Conservation (phyloP, 2,113 vertebrate species). For the Daubentonia madagascariensis region DNA sequence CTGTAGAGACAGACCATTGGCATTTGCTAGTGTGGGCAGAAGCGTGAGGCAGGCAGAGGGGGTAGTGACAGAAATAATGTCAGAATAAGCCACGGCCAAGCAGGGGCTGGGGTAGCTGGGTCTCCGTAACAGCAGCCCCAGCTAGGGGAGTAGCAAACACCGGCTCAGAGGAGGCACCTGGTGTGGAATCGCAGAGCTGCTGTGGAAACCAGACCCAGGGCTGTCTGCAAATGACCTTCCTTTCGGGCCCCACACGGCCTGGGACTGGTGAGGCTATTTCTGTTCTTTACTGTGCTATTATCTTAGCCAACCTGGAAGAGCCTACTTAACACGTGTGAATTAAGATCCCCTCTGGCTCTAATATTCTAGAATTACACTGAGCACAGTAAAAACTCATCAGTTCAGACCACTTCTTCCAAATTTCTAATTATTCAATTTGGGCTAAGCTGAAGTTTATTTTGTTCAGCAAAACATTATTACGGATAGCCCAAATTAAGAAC, state of each 20-base stretch:
- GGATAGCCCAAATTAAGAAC: not conserved
- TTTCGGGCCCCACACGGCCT: not conserved
- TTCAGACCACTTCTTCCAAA: not conserved
- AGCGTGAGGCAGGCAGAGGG: not conserved
- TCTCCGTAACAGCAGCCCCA: not conserved
- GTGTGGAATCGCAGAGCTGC: not conserved
- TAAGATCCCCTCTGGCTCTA: not conserved
- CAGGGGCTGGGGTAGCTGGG: not conserved
- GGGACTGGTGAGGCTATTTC: too few relatives aligned
- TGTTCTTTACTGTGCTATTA: not conserved
- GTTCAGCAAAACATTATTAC: slow-evolving; percentile 26
- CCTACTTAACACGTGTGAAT: not conserved
- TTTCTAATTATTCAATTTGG: slow-evolving; percentile 23
- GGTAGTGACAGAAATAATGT: not conserved
- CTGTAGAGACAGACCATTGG: too few relatives aligned
- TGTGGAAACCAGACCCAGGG: not conserved
- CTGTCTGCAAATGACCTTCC: not conserved
- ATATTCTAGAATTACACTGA: not conserved
- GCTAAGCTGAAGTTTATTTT: slow-evolving; percentile 2
- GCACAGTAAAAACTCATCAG: not conserved
- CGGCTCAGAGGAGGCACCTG: not conserved
- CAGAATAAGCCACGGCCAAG: not conserved
- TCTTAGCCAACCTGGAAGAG: not conserved
- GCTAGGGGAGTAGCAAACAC: not conserved
- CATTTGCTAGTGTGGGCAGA: not conserved